Conservation (phyloP, 2,888 invertebrate species). For the Cephalotes varians region DNA sequence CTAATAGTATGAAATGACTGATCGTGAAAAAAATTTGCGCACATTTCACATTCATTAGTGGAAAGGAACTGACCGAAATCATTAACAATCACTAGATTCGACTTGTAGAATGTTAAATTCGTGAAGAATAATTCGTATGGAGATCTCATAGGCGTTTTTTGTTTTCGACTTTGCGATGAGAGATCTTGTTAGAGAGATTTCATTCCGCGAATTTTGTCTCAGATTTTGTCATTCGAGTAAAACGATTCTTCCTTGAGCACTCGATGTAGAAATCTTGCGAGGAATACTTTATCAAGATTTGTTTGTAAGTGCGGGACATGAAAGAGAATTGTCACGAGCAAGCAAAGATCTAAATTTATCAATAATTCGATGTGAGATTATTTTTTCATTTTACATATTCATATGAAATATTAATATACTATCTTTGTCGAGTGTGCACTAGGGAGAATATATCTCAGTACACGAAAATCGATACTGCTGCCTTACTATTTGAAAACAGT, state of each 20-base stretch:
- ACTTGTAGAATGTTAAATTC: background rate
- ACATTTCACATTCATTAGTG: background rate
- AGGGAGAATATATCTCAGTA: conserved; percentile 2
- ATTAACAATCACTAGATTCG: background rate
- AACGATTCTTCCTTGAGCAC: background rate
- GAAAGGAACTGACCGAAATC: background rate
- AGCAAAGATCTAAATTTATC: conserved; percentile 28
- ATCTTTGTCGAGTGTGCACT: conserved; percentile 16
- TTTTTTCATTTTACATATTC: conserved; percentile 5
- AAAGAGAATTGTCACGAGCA: conserved; percentile 37
- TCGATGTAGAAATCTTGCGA: background rate
- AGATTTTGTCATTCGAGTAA: conserved; percentile 10
- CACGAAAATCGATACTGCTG: background rate
- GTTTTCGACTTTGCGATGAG: background rate
- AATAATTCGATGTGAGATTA: conserved; percentile 42
- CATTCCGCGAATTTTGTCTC: background rate
- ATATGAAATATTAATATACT: background rate
- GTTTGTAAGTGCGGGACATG: background rate
- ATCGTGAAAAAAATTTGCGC: background rate
- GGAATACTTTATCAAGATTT: background rate
- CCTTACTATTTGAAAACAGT: background rate
- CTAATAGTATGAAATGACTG: background rate
- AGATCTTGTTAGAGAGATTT: background rate
- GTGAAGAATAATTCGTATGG: background rate
- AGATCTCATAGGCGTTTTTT: background rate